A percentile compares a stretch with the other conserved stretches of the same genome.
Conservation (phyloP, 2,888 invertebrate species). For the Syrista parreyssii region DNA sequence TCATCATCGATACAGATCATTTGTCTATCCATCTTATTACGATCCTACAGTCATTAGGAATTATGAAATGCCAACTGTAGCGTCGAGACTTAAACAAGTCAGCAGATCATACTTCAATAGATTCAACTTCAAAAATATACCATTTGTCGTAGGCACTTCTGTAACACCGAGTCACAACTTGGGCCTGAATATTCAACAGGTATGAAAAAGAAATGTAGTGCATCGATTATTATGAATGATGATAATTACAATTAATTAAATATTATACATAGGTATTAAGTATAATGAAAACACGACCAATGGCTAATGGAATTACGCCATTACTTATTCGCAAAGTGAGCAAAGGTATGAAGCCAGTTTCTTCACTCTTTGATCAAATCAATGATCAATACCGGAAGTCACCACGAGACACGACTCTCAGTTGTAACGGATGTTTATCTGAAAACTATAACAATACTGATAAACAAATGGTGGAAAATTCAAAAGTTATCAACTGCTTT, state of each 20-base stretch:
- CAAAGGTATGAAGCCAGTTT: constrained; percentile 46
- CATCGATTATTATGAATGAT: neutral
- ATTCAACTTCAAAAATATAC: constrained; percentile 69
- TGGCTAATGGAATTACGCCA: constrained; percentile 42
- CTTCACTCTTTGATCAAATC: constrained; percentile 42
- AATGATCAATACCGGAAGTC: constrained; percentile 12
- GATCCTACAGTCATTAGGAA: constrained; percentile 42
- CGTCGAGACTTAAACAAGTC: constrained; percentile 75
- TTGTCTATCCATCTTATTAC: constrained; percentile 18
- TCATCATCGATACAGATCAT: constrained; percentile 1
- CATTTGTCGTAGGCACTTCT: constrained; percentile 73
- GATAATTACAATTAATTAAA: neutral
- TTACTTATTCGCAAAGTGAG: constrained; percentile 55
- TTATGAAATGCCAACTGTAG: constrained; percentile 75
- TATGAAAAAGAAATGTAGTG: neutral
- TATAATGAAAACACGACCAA: constrained; percentile 56
- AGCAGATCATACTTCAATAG: constrained; percentile 69
- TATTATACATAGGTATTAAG: constrained; percentile 46
- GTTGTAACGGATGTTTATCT: neutral
- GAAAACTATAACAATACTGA: neutral
- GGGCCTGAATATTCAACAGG: constrained; percentile 74
- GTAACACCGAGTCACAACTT: constrained; percentile 74
- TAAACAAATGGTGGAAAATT: neutral
- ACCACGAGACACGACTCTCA: neutral
- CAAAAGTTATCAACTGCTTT: neutral